Conservation (phyloP, 2,888 invertebrate species). For the Acanthococcus lagerstroemiae region DNA sequence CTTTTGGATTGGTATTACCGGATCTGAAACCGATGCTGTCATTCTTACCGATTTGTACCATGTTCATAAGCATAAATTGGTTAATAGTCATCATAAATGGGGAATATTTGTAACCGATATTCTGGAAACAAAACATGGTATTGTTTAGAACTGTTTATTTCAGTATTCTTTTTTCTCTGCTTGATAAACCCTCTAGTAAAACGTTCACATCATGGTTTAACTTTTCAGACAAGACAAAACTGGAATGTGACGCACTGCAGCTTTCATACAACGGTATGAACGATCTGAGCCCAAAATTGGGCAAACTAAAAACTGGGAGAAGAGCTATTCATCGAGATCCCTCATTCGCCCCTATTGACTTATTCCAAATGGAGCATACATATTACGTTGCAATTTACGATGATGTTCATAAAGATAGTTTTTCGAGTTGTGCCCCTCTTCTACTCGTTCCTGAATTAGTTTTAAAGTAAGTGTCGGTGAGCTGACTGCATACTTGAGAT, state of each 20-base stretch:
- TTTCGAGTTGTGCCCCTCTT: constrained; percentile 74
- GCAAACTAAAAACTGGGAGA: constrained; percentile 56
- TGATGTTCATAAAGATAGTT: constrained; percentile 60
- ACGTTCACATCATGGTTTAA: constrained; percentile 2
- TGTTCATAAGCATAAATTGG: constrained; percentile 46
- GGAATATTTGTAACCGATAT: constrained; percentile 83
- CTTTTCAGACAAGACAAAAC: constrained; percentile 53
- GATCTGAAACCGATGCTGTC: constrained; percentile 58
- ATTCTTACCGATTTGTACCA: constrained; percentile 70
- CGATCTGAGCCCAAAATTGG: constrained; percentile 65
- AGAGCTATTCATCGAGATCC: constrained; percentile 59
- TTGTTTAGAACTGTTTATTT: background rate
- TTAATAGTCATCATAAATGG: constrained; percentile 65
- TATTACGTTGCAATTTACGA: constrained; percentile 75
- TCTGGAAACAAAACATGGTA: constrained; percentile 57
- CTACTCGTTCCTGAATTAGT: constrained; percentile 54
- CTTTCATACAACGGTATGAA: constrained; percentile 71
- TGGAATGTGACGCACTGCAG: constrained; percentile 75
- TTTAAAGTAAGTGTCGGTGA: constrained; percentile 56
- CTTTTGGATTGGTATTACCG: constrained; percentile 50
- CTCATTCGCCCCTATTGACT: constrained; percentile 59
- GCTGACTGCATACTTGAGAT: background rate
- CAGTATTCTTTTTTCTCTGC: constrained; percentile 7
- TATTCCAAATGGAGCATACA: constrained; percentile 62
- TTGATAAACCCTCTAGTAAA: background rate